Percentiles rank a stretch among this genome's conserved stretches.
Evolutionary conservation across 2,113 vertebrate species (phyloP).

Genomic region (Pelobates fuscus): DNA sequence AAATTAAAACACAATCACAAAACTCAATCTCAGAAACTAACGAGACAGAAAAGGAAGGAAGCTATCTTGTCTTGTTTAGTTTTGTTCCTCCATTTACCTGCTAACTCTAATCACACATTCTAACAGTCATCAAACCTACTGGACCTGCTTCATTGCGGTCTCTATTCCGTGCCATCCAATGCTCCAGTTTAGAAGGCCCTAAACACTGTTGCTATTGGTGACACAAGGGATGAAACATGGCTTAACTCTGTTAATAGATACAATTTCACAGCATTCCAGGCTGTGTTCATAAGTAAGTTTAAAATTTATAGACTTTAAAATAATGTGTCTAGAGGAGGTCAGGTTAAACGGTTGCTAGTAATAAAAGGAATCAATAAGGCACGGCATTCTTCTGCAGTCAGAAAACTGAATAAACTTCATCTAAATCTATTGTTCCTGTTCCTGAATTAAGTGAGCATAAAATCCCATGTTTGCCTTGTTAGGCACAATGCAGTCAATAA

Average conservation of each 20-base stretch:
- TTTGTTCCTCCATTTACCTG: constrained; percentile 53
- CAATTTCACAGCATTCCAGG: constrained; percentile 72
- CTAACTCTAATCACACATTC: constrained; percentile 48
- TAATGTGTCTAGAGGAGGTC: constrained; percentile 75
- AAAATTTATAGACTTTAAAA: constrained; percentile 80
- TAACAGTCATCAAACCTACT: constrained; percentile 53
- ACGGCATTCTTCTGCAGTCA: constrained; percentile 72
- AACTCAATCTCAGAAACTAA: constrained; percentile 29
- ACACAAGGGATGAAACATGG: constrained; percentile 63
- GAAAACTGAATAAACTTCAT: constrained; percentile 82
- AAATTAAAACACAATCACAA: constrained; percentile 36
- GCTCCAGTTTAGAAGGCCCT: constrained; percentile 68
- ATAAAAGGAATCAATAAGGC: constrained; percentile 79
- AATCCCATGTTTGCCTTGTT: constrained; percentile 78
- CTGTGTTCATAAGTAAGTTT: constrained; percentile 71
- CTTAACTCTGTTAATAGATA: constrained; percentile 73
- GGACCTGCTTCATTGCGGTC: constrained; percentile 48
- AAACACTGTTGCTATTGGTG: constrained; percentile 73
- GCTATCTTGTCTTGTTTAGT: constrained; percentile 21
- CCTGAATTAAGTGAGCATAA: constrained; percentile 81
- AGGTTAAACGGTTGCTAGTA: constrained; percentile 75
- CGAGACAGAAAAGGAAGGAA: constrained; percentile 34
- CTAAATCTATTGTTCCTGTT: constrained; percentile 80
- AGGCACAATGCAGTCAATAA: constrained; percentile 63
- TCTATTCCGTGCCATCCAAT: constrained; percentile 50